Conservation (phyloP, 2,113 vertebrate genomes). For the Ptilonorhynchus violaceus region DNA sequence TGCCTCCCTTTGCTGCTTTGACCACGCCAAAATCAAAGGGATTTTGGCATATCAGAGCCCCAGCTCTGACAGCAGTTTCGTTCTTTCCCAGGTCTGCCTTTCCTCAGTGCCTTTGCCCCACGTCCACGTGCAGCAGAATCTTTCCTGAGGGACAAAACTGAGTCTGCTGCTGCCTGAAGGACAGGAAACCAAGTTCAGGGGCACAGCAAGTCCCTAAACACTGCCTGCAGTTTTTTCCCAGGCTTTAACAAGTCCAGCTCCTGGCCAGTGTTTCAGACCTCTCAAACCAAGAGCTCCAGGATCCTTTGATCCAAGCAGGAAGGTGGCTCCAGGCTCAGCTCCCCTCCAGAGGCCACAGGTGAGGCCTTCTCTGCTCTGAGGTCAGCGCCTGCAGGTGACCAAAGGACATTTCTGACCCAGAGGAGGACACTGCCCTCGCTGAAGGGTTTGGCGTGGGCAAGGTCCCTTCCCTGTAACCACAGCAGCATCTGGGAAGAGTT, state of each 20-base stretch:
- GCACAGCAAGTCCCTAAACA: not conserved
- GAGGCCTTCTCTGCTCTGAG: not conserved
- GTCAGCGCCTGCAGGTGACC: rapidly evolving
- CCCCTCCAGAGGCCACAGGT: not conserved
- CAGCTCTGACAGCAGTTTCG: not conserved
- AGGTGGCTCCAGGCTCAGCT: not conserved
- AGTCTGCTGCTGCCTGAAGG: not conserved
- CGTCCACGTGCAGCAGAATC: rapidly evolving
- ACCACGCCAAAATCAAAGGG: not conserved
- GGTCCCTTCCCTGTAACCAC: not conserved
- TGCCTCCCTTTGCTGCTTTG: not conserved
- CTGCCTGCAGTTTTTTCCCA: not conserved
- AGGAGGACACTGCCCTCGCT: not conserved
- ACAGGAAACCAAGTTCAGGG: not conserved
- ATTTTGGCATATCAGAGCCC: not conserved
- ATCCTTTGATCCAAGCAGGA: not conserved
- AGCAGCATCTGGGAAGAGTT: not conserved
- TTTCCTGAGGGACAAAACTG: not conserved
- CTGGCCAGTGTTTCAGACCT: not conserved
- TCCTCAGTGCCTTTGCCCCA: not conserved
- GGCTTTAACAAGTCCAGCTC: not conserved
- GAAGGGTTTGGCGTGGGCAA: too few relatives aligned
- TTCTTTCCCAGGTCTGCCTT: not conserved
- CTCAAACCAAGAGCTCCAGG: not conserved
- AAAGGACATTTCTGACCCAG: not conserved